Base-by-base conservation (phyloP, 2,113 vertebrate genomes). In the Cariama cristata region DNA sequence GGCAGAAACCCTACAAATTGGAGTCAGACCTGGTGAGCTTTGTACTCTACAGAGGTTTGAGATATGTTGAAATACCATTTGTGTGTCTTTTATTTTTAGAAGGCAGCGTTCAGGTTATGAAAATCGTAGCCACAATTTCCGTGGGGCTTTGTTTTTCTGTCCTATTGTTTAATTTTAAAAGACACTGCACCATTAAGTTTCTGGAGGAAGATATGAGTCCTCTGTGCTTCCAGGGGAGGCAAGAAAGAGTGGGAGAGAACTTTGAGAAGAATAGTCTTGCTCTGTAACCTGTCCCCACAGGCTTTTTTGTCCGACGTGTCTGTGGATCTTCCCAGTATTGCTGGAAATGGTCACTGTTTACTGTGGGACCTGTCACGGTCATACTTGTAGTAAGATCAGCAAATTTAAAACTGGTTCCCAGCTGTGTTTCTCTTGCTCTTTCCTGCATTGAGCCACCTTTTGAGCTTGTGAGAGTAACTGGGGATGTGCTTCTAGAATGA, bases 1-100 rank as follows among this genome's bases (percentile, higher is more conserved):
- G n/a, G 35, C 56, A 93, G 49, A 80, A 97, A 24, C 21, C 11
- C 18, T 20, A 28, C 50, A 90, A 76, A 76, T 42, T 90, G 32
- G 76, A 63, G 24, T 66, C 76, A 92, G 73, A 72, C 44, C 32
- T 28, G 44, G 35, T 91, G 66, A 86, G 35, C 55, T 80, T 84
- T 89, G 33, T 90, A 45, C 30, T 82, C 49, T 45, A 16, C 1
- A 1, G 35, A 75, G 15, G 58, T 62, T 27, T 82, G 44, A 79
- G 53, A 92, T 94, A 92, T 32, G 15, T 17, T 67, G 60, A 79
- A 90, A 84, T 87, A 74, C 18, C 42, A 62, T 30, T 91, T 86
- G 72, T 16, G 1, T 84, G 60, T 68, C 56, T 96, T 91, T 81
- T 92, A 67, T 93, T 96, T 97, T 94, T 95, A 94, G 89, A 67